phyloP scores from a whole-genome alignment of 2,797 vertebrate species.

The Mus minutoides region DNA sequence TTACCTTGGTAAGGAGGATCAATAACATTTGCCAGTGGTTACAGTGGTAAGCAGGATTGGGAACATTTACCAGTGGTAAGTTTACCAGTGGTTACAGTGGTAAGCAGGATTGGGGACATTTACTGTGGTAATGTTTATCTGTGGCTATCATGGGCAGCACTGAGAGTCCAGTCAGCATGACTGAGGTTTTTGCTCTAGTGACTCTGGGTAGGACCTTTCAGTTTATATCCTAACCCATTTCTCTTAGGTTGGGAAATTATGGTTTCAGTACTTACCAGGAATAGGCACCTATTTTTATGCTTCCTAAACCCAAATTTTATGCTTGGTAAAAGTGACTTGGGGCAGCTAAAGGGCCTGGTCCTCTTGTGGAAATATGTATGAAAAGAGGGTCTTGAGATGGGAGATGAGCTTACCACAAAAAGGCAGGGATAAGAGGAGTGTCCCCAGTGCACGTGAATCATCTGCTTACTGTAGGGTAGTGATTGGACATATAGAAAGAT shows the following conservation, averaged over 20 bases:
- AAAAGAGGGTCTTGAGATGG: not conserved
- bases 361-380: not conserved
- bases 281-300: not conserved
- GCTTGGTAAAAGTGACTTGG: not conserved
- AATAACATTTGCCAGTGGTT: not conserved
- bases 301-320: not conserved
- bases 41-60: too few species aligned
- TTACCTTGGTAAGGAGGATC: not conserved
- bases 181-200: not conserved
- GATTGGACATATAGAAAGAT: not conserved
- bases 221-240: not conserved
- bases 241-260: not conserved
- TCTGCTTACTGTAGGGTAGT: not conserved
- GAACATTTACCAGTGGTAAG: not conserved
- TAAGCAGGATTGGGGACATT: not conserved
- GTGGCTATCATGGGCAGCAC: slow-evolving; percentile 1
- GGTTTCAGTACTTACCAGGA: not conserved
- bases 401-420: not conserved
- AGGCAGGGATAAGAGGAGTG: not conserved
- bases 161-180: not conserved
- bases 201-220: slow-evolving; percentile 16
- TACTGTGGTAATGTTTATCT: not conserved
- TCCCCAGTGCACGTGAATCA: not conserved
- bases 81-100: not conserved
- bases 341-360: not conserved